phyloP scores from a whole-genome alignment of 2,888 invertebrate species.

The Apotomis capreana region DNA sequence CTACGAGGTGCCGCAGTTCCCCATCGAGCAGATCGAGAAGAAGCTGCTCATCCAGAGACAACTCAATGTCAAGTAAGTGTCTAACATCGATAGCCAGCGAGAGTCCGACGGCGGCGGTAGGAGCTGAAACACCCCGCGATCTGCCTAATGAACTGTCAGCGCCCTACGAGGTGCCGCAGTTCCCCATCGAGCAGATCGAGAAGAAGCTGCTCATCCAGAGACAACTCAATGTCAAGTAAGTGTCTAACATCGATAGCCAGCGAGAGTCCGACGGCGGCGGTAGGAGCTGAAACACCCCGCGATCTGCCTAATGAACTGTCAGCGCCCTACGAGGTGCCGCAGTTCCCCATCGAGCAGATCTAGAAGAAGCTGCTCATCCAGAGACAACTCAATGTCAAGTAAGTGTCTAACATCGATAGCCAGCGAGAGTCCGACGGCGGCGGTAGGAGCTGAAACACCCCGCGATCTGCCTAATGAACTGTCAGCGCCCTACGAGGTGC shows the following conservation, averaged over 20 bases:
- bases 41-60: constrained; percentile 95
- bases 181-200: constrained; percentile 98
- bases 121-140: constrained; percentile 82
- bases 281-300: constrained; percentile 80
- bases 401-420: constrained; percentile 82
- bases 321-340: constrained; percentile 98
- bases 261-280: constrained; percentile 87
- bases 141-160: constrained; percentile 95
- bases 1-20: constrained; percentile 98
- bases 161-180: constrained; percentile 98
- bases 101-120: constrained; percentile 86
- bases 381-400: constrained; percentile 94
- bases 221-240: constrained; percentile 94
- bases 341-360: constrained; percentile 98
- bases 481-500: constrained; percentile 98
- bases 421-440: constrained; percentile 88
- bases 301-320: constrained; percentile 94
- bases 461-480: constrained; percentile 91
- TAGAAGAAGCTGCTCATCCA: constrained; percentile 96
- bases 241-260: constrained; percentile 82
- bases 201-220: constrained; percentile 95
- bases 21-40: constrained; percentile 98
- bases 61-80: constrained; percentile 92
- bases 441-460: constrained; percentile 80
- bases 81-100: constrained; percentile 85